These are phyloP conservation scores for Gobiocypris rarus DNA, from an alignment of 2,113 vertebrate genomes.

Conservation along the genomic window DNA sequence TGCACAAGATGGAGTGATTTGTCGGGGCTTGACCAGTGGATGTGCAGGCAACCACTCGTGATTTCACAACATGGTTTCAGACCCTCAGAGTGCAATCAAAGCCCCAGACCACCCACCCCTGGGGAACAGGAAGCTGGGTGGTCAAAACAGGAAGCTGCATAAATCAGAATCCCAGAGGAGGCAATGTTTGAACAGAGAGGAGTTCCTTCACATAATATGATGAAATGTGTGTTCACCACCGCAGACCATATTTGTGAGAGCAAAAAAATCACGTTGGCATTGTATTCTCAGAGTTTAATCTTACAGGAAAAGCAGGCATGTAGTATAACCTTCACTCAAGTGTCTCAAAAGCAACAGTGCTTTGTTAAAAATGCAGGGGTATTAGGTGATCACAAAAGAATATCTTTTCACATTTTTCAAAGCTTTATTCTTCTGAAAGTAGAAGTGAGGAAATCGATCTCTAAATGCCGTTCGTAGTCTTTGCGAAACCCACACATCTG, in stretches of 20 bases:
- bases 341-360: not conserved
- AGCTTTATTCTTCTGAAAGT: not conserved
- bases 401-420: not conserved
- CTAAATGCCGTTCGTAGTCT: not conserved
- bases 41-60: constrained; percentile 43
- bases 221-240: not conserved
- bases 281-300: constrained; percentile 2
- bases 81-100: constrained; percentile 29
- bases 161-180: not conserved
- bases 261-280: not conserved
- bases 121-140: not conserved
- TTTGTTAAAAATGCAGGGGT: not conserved
- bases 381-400: constrained; percentile 1
- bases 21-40: constrained; percentile 48
- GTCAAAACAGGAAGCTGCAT: not conserved
- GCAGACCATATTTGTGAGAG: not conserved
- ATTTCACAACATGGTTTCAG: constrained; percentile 42
- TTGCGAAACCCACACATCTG: not conserved
- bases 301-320: not conserved
- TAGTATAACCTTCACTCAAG: constrained; percentile 6
- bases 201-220: constrained; percentile 6
- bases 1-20: constrained; percentile 22
- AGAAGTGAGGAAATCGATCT: not conserved
- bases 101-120: not conserved
- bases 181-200: not conserved